phyloP scores from a whole-genome alignment of 1,140 invertebrate genomes.

The Drosophila leontia region DNA sequence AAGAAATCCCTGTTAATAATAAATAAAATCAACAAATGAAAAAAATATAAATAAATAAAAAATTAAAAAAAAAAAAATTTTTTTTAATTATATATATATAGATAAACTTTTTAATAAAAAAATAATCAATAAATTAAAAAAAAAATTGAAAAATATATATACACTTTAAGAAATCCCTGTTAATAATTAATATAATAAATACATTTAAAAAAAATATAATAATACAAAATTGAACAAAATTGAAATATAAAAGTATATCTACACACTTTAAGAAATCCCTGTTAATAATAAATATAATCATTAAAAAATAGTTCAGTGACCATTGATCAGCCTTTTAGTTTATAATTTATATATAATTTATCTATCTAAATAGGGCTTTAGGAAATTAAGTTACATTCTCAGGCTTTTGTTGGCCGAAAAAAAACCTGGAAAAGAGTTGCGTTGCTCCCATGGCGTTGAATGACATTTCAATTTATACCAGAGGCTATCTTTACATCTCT shows the following conservation, averaged over 20 bases:
- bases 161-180: background rate
- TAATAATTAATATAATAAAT: background rate
- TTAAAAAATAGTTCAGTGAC: background rate
- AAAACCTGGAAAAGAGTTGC: background rate
- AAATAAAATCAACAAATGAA: too few species aligned
- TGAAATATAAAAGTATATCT: too few species aligned
- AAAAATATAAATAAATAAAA: too few species aligned
- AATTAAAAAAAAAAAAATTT: too few species aligned
- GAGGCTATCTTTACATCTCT: background rate
- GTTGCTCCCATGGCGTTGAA: conserved; percentile 14
- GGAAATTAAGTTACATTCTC: background rate
- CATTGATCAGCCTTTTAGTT: background rate
- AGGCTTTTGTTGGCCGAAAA: background rate
- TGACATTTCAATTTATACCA: conserved; percentile 24
- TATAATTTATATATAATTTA: too few species aligned
- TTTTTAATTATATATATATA: background rate
- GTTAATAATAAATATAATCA: background rate
- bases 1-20: too few species aligned
- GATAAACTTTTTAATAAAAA: too few species aligned
- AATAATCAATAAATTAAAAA: too few species aligned
- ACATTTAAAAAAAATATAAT: too few species aligned
- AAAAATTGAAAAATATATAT: too few species aligned
- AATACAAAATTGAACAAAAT: too few species aligned
- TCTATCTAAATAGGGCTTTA: background rate
- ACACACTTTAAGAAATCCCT: background rate